Conservation (phyloP, 2,113 vertebrate genomes). For the Prolemur simus region DNA sequence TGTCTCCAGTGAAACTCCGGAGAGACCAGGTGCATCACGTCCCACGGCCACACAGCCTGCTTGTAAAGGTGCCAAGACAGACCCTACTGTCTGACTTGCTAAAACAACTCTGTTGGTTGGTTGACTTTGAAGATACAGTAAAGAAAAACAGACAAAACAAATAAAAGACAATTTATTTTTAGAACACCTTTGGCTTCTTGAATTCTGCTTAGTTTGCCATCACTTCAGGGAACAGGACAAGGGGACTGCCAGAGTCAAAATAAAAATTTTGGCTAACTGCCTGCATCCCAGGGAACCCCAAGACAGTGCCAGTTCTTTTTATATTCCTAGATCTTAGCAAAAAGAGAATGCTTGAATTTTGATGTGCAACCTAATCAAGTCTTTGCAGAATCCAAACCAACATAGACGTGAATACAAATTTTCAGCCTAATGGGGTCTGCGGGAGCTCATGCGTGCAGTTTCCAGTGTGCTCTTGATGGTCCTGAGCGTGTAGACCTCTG, state of each 20-base stretch:
- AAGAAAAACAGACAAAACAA: not conserved
- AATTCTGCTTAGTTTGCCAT: not conserved
- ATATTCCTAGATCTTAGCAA: not conserved
- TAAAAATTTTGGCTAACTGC: accelerated
- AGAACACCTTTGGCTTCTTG: not conserved
- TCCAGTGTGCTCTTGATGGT: accelerated
- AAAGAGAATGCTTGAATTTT: not conserved
- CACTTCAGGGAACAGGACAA: not conserved
- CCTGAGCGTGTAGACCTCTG: accelerated
- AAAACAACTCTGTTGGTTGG: not conserved
- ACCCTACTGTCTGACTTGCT: not conserved
- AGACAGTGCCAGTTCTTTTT: not conserved
- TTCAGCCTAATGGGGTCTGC: accelerated
- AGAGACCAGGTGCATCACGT: accelerated
- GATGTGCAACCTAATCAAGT: not conserved
- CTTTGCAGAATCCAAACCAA: not conserved
- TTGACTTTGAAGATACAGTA: not conserved
- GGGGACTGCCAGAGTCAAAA: not conserved
- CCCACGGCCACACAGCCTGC: accelerated
- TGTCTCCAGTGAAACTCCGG: too few species aligned
- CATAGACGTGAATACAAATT: not conserved
- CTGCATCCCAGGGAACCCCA: not conserved
- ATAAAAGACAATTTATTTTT: not conserved
- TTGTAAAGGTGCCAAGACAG: accelerated
- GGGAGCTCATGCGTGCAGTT: accelerated